phyloP scores from a whole-genome alignment of 2,113 vertebrate species.

The Telmatochromis sp. region DNA sequence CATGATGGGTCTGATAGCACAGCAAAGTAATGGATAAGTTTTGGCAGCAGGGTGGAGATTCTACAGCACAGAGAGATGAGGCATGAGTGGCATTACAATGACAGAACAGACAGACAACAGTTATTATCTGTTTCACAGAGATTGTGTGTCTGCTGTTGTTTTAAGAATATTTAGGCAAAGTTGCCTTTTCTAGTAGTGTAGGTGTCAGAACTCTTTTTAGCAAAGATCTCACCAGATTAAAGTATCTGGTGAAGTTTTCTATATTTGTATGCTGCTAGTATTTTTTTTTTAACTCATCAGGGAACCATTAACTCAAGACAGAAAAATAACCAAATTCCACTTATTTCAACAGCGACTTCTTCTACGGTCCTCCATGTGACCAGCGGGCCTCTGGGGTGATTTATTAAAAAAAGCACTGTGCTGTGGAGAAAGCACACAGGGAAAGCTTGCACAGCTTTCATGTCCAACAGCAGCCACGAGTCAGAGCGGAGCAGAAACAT shows the following conservation, averaged over 20 bases:
- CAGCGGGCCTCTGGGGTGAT: background rate
- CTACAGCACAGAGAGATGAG: background rate
- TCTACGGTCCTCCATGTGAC: background rate
- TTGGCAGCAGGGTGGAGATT: background rate
- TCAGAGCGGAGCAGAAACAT: background rate
- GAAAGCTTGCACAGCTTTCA: background rate
- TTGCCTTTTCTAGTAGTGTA: background rate
- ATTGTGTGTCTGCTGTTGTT: background rate
- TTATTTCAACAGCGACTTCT: background rate
- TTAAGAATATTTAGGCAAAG: background rate
- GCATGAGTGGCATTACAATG: background rate
- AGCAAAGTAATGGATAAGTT: background rate
- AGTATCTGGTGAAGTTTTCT: background rate
- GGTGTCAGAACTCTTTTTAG: background rate
- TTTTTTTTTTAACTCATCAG: background rate
- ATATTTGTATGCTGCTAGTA: background rate
- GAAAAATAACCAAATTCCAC: background rate
- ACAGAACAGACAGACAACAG: background rate
- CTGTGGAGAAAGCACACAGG: background rate
- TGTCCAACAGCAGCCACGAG: background rate
- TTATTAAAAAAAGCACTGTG: rapidly evolving
- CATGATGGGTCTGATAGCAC: background rate
- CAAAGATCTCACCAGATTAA: background rate
- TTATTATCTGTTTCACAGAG: background rate
- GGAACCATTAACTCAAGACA: background rate